Evolutionary conservation across 2,797 vertebrate genomes (phyloP), one percentile per base, ranked within the genome.

Genomic region (Characodon lateralis): DNA sequence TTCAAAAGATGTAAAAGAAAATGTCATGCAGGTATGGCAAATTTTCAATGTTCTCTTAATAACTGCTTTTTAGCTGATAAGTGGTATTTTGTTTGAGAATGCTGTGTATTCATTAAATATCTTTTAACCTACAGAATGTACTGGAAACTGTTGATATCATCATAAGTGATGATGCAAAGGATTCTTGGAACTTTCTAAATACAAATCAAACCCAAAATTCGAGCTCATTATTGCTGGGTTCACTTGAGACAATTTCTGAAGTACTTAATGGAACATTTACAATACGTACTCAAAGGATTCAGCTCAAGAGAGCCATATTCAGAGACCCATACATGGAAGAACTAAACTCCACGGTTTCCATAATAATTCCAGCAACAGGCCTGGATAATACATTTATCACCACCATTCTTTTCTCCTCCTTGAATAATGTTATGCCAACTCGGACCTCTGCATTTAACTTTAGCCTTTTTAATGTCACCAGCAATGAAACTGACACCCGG

Each of bases 181-280:
- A 16, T 0, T 85, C 89, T 55, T 98, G 97, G 97, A 6, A 18
- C 8, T 0, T 22, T 24, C 73, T 97, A 74, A 96, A 95, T 63
- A 4, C 80, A 3, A 83, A 94, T 46, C 0, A 13, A 59, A 83
- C 39, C 14, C 0, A 26, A 1, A 56, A 93, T 76, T 88, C 79
- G 8, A 95, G 95, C 95, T 88, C 95, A 50, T 98, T 78, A 91
- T 97, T 0, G 97, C 97, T 0, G 93, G 16, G 71, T 1, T 95
- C 96, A 0, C 77, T 97, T 72, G 97, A 98, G 93, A 91, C 35
- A 39, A 68, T 72, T 88, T 95, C 93, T 74, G 76, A 46, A 0
- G 0, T 0, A 14, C 5, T 58, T 24, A 82, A 53, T 0, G 85
- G 88, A 12, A 69, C 24, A 0, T 0, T 5, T 89, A 98, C 10